Percentiles rank a stretch among this genome's conserved stretches.
Conservation (phyloP, 2,797 vertebrate species). For the Eutrigla gurnardus region DNA sequence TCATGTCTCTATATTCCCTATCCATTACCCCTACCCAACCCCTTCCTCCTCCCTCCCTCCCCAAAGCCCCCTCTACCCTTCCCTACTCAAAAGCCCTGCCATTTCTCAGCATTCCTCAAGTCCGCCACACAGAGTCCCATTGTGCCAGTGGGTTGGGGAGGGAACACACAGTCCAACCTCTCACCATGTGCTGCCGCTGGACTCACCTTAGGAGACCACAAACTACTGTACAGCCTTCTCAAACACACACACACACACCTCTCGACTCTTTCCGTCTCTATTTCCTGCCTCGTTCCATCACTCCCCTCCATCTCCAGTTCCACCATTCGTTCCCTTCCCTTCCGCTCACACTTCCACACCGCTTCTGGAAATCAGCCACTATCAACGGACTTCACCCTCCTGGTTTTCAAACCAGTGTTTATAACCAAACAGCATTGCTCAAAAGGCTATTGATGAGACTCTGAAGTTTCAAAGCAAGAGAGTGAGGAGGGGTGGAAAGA, state of each 20-base stretch:
- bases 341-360: slow-evolving; percentile 58
- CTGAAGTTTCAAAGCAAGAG: slow-evolving; percentile 47
- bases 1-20: slow-evolving; percentile 28
- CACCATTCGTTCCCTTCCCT: slow-evolving; percentile 47
- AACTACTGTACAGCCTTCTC: slow-evolving; percentile 60
- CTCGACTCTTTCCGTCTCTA: slow-evolving; percentile 34
- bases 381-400: slow-evolving; percentile 59
- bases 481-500: slow-evolving; percentile 24
- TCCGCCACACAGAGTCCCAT: slow-evolving; percentile 82
- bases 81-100: slow-evolving; percentile 62
- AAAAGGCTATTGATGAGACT: slow-evolving; percentile 75
- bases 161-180: slow-evolving; percentile 68
- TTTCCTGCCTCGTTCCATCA: slow-evolving; percentile 49
- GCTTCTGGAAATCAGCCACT: slow-evolving; percentile 68
- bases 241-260: slow-evolving; percentile 36
- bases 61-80: slow-evolving; percentile 46
- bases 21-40: slow-evolving; percentile 21
- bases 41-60: slow-evolving; percentile 12
- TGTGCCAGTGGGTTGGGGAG: slow-evolving; percentile 75
- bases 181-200: slow-evolving; percentile 60
- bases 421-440: slow-evolving; percentile 61
- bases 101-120: slow-evolving; percentile 81
- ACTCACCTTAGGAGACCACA: slow-evolving; percentile 81
- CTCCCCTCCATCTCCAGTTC: slow-evolving; percentile 48
- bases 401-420: slow-evolving; percentile 51